Base-by-base conservation (phyloP, 2,888 invertebrate genomes). In the Epinotia nisella region DNA sequence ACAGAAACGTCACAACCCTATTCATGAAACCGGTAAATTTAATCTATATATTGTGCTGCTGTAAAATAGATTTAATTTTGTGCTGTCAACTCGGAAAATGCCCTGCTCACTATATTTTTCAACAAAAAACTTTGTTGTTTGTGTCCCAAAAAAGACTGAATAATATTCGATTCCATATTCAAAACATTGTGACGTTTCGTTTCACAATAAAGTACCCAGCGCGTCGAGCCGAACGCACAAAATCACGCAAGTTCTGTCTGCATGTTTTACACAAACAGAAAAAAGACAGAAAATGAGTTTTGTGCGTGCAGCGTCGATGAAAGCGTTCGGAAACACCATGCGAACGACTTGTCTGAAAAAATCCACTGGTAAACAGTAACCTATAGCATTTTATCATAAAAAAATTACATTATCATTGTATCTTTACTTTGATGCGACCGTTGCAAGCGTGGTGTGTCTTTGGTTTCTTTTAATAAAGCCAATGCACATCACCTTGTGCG, bases 261-360 rank as follows among this genome's bases (percentile, higher is more conserved):
- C 5, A 13, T 17, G 41, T 53, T 66, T 11, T 9, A 60, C 53
- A 19, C 17, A 51, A 45, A 49, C n/a, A 45, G 56, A 71, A 24
- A n/a, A 60, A 51, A 41, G 59, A 71, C 51, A 66, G 41, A 75
- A 77, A 78, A 55, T 55, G 56, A 71, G 41, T 71, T 35, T 59
- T 24, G 59, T 66, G 59, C 59, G 9, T 65, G 60, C 29, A 84
- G 82, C 80, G 78, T 81, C 74, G 68, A 77, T 76, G 78, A 76
- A 78, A 78, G 79, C 80, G 83, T 84, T 83, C 83, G 86, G 86
- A 86, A 87, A 88, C 87, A 87, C 87, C 86, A 87, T 83, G 80
- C 80, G 81, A 83, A 77, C 81, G 83, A 82, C 80, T 78, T 61
- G 49, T 62, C 68, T 61, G 62, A 49, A 56, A 64, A 73, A 56